Conservation (phyloP, 2,113 vertebrate genomes). For the Petroica traversi region DNA sequence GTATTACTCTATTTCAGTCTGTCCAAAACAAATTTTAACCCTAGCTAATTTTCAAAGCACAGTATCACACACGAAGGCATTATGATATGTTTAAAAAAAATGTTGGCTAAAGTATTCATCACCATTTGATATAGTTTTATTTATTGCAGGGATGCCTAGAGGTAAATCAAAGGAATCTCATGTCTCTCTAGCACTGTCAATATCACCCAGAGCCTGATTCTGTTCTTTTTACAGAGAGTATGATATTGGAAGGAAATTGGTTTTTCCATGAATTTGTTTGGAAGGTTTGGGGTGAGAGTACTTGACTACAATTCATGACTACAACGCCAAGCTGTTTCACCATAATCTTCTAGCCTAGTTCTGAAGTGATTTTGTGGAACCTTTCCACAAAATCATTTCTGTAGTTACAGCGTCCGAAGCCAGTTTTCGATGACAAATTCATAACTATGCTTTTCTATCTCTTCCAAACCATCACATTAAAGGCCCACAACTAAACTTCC, state of each 20-base stretch:
- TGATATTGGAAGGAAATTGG: background rate
- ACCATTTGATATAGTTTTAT: background rate
- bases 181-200: background rate
- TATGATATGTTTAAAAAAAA: background rate
- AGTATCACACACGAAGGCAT: background rate
- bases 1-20: background rate
- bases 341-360: background rate
- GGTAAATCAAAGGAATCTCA: background rate
- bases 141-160: background rate
- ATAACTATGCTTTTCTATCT: rapidly evolving
- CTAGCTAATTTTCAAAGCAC: background rate
- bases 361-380: background rate
- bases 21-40: background rate
- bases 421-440: background rate
- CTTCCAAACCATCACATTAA: background rate
- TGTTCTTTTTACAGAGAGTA: background rate
- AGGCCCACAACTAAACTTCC: background rate
- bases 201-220: background rate
- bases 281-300: background rate
- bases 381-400: background rate
- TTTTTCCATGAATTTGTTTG: background rate
- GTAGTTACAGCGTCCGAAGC: background rate
- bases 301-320: background rate
- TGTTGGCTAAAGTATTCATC: background rate
- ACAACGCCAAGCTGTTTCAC: background rate